Conservation (phyloP, 1,140 invertebrate species). For the Papilio polytes region DNA sequence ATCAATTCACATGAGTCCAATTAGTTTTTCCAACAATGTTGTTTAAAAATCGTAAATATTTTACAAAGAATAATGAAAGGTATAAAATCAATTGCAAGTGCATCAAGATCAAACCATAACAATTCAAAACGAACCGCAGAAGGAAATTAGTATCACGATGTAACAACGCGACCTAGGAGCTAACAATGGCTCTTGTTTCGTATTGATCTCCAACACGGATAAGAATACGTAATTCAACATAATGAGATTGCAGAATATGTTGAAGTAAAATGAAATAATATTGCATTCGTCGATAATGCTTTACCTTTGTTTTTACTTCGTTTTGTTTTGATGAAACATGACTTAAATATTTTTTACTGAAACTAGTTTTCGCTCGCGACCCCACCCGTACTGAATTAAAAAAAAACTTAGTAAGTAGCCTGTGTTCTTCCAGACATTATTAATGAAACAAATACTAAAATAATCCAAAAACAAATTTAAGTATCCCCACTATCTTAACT, state of each 20-base stretch:
- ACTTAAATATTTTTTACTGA: background rate
- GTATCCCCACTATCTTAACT: no score
- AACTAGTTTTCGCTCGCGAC: no score
- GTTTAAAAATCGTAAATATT: background rate
- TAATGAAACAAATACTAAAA: no score
- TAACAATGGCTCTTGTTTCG: conserved; percentile 43
- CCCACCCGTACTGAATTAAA: no score
- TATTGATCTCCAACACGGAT: conserved; percentile 39
- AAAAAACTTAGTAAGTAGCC: no score
- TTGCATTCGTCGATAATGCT: background rate
- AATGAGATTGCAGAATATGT: conserved; percentile 41
- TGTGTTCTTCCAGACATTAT: no score
- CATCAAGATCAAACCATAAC: conserved; percentile 14
- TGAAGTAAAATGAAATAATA: conserved; percentile 35
- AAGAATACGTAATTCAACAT: conserved; percentile 44
- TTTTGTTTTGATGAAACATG: background rate
- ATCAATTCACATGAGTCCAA: background rate
- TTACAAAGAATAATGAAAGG: background rate
- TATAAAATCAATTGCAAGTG: conserved; percentile 5
- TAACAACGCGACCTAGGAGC: background rate
- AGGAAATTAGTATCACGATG: conserved; percentile 24
- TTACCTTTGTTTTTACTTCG: background rate
- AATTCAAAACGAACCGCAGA: conserved; percentile 30
- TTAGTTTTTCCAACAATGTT: background rate
- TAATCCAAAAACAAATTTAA: no score